These are phyloP conservation scores for Agelas oroides DNA, from an alignment of 37 sponge, comb jelly and placozoan species.

Conservation along the genomic window DNA sequence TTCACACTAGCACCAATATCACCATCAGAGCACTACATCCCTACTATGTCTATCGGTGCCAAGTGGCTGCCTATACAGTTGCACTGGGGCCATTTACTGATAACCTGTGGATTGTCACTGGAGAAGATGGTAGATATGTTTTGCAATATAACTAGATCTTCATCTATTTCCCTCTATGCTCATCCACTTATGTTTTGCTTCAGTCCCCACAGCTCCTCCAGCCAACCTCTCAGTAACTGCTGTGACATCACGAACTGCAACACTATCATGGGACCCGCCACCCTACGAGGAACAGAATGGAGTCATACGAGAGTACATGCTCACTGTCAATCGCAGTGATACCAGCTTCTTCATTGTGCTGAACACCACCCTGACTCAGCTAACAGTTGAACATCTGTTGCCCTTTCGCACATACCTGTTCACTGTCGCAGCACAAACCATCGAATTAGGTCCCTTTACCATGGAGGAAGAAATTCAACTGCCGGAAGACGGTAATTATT, in stretches of 20 bases:
- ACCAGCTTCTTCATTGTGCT: neutral
- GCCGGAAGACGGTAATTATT: neutral
- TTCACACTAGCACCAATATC: neutral
- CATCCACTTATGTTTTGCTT: conserved; percentile 6
- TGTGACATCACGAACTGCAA: neutral
- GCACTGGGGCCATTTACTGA: conserved; percentile 28
- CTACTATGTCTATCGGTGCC: conserved; percentile 25
- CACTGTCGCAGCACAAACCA: neutral
- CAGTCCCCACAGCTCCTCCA: conserved; percentile 5
- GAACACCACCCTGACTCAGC: neutral
- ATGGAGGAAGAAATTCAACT: neutral
- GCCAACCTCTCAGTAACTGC: neutral
- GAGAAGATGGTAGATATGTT: neutral
- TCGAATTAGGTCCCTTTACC: conserved; percentile 10
- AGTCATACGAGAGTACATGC: conserved; percentile 9
- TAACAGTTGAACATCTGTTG: neutral
- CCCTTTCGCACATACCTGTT: conserved; percentile 1
- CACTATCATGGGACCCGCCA: conserved; percentile 23
- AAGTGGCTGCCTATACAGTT: conserved; percentile 33
- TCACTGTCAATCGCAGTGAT: neutral
- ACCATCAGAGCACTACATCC: neutral
- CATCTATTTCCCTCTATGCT: neutral
- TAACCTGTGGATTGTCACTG: too few species aligned
- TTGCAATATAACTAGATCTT: neutral
- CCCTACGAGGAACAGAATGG: conserved; percentile 3